phyloP scores from a whole-genome alignment of 2,888 invertebrate genomes.

The Laothoe populi region DNA sequence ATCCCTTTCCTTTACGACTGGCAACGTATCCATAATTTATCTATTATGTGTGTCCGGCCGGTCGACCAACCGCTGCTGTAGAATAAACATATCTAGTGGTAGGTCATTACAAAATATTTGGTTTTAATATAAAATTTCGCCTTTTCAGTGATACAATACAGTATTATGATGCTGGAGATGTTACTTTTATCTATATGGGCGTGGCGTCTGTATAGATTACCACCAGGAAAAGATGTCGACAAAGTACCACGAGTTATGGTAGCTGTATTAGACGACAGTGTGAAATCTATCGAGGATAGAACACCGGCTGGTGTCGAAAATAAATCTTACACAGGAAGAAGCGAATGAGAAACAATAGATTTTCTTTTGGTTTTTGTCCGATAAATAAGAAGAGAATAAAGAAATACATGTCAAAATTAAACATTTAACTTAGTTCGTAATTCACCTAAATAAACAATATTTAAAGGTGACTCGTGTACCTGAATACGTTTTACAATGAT shows the following conservation, averaged over 20 bases:
- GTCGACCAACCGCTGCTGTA: no score
- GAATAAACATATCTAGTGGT: no score
- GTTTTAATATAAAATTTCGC: conserved; percentile 34
- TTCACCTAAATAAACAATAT: neutral
- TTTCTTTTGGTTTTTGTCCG: conserved; percentile 7
- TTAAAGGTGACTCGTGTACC: conserved; percentile 36
- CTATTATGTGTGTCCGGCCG: no score
- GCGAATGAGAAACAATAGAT: conserved; percentile 21
- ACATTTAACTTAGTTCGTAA: conserved; percentile 9
- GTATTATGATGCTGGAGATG: conserved; percentile 88
- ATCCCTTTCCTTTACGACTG: no score
- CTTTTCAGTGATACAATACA: conserved; percentile 87
- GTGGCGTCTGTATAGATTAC: conserved; percentile 84
- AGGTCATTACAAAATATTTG: no score
- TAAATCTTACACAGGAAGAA: conserved; percentile 49
- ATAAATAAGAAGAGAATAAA: conserved; percentile 15
- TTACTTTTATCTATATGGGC: conserved; percentile 86
- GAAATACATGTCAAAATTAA: conserved; percentile 14
- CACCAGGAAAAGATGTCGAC: conserved; percentile 58
- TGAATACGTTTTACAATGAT: conserved; percentile 33
- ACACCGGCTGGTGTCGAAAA: conserved; percentile 51
- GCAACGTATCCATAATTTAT: no score
- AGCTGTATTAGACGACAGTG: conserved; percentile 65
- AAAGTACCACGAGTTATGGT: conserved; percentile 63
- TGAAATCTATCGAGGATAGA: conserved; percentile 48